Conservation (phyloP, 1,140 invertebrate genomes). For the Papilio polytes region DNA sequence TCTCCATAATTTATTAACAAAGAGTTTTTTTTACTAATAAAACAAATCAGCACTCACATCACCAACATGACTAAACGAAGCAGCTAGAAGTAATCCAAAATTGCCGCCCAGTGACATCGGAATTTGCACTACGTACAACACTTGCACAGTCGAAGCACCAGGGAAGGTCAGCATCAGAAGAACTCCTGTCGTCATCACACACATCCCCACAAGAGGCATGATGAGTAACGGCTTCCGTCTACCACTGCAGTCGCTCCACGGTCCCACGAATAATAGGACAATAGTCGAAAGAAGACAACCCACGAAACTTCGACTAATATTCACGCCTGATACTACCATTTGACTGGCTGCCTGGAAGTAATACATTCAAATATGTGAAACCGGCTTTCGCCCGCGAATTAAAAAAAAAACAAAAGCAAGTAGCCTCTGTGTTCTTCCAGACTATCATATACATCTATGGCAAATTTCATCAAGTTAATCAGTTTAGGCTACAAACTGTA, state of each 20-base stretch:
- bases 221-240: slow-evolving; percentile 78
- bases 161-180: slow-evolving; percentile 72
- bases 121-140: slow-evolving; percentile 74
- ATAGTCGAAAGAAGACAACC: slow-evolving; percentile 70
- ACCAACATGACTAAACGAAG: slow-evolving; percentile 76
- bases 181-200: slow-evolving; percentile 69
- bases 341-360: slow-evolving; percentile 76
- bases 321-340: slow-evolving; percentile 70
- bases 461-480: too few species aligned
- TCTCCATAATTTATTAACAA: too few species aligned
- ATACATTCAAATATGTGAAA: not conserved
- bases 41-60: slow-evolving; percentile 66
- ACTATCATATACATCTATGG: too few species aligned
- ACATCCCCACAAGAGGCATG: slow-evolving; percentile 75
- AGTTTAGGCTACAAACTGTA: too few species aligned
- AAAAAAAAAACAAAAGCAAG: too few species aligned
- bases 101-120: slow-evolving; percentile 79
- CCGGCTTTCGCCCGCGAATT: too few species aligned
- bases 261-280: slow-evolving; percentile 75
- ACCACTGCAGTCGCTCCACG: slow-evolving; percentile 82
- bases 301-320: slow-evolving; percentile 75
- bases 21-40: not conserved
- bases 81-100: slow-evolving; percentile 72
- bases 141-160: slow-evolving; percentile 69
- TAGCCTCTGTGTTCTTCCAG: too few species aligned